These are phyloP conservation scores for Neosalanx taihuensis DNA, from an alignment of 2,797 vertebrate species.

Conservation along the genomic window DNA sequence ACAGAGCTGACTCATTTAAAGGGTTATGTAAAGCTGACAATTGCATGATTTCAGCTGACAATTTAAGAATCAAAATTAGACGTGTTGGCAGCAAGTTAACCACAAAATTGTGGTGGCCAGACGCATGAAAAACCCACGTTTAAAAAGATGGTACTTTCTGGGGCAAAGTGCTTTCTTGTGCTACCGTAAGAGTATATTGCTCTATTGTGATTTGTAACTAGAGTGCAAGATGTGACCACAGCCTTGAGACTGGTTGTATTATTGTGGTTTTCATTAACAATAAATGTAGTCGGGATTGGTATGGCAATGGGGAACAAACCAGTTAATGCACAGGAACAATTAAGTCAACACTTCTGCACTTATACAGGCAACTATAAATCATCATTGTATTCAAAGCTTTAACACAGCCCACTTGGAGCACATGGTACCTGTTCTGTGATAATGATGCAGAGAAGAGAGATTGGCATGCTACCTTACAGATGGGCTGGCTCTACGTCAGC, in stretches of 20 bases:
- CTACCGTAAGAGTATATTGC: constrained; percentile 7
- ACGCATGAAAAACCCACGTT: too few relatives aligned
- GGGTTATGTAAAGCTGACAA: constrained; percentile 2
- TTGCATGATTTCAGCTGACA: neutral
- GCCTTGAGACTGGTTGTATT: constrained; percentile 31
- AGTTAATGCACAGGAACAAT: neutral
- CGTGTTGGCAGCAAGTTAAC: too few relatives aligned
- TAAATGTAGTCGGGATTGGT: neutral
- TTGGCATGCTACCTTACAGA: neutral
- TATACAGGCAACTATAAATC: neutral
- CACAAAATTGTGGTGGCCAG: too few relatives aligned
- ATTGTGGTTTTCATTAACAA: constrained; percentile 42
- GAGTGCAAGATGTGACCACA: constrained; percentile 20
- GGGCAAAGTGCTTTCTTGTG: constrained; percentile 9
- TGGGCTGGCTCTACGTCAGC: neutral
- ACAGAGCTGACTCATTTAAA: neutral
- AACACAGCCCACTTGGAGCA: neutral
- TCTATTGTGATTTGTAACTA: constrained; percentile 9
- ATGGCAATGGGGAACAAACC: constrained; percentile 16
- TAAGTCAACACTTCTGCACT: neutral
- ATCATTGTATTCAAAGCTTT: neutral
- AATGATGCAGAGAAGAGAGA: neutral
- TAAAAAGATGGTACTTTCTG: too few relatives aligned
- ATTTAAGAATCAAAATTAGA: neutral
- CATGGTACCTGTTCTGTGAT: constrained; percentile 14